Evolutionary conservation across 1,140 invertebrate species (phyloP), one percentile per base, ranked within the genome.

Genomic region (Drosophila willistoni): DNA sequence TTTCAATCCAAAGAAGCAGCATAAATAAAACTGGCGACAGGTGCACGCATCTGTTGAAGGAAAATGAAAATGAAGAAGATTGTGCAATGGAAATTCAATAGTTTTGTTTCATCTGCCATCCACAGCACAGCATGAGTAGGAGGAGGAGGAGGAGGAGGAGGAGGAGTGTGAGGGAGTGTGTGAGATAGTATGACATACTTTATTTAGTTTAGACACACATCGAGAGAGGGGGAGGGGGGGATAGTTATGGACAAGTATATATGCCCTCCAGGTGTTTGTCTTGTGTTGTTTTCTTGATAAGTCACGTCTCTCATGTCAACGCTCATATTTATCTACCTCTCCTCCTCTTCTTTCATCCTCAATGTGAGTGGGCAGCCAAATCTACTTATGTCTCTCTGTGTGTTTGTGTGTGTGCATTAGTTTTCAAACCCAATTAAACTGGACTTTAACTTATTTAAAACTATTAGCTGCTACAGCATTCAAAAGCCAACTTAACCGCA

Each of bases 11-110:
- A 29, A 29, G 29, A 29, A 10, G 44, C 44, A 19, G 44, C 44
- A 51, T 51, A 51, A 51, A 51, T 51, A 51, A 51, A 9, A 12
- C 19, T 51, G 17, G 44, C 44, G 44, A 51, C 44, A 51, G 44
- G 44, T 51, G 44, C 10, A 51, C 17, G 44, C 44, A 51, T 51
- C 44, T 51, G 44, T 51, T 74, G 55, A 47, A 59, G 4, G 72
- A 71, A 72, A 64, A 71, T 63, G 68, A 72, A 78, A 61, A 67
- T 77, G 75, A 63, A 66, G 71, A 59, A 62, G 73, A 69, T 73
- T 73, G 73, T 66, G 33, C 41, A 62, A 51, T 54, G 60, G 41
- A 73, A 77, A 77, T 67, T 70, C 71, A 59, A 74, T 74, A 74
- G 74, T 36, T 73, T 68, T 62, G 25, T n/a, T 17, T 14, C 7